These are phyloP conservation scores for Romanogobio albipinnatus DNA, from an alignment of 2,113 vertebrate species.

Conservation along the genomic window DNA sequence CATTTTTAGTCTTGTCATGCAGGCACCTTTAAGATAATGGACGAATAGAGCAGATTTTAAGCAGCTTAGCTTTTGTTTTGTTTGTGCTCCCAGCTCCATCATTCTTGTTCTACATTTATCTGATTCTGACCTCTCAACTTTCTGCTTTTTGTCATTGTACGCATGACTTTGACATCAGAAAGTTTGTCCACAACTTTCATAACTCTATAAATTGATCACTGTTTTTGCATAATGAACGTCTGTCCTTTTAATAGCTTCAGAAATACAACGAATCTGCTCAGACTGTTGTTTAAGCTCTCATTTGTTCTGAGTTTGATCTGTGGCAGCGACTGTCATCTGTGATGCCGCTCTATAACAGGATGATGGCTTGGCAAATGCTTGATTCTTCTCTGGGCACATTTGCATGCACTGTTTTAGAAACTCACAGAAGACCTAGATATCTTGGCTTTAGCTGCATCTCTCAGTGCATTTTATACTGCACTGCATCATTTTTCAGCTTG, in stretches of 20 bases:
- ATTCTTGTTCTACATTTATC: neutral
- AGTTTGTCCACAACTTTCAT: neutral
- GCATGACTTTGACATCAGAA: neutral
- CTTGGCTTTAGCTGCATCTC: neutral
- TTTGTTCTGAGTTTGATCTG: neutral
- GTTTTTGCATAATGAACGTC: neutral
- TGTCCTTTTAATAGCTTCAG: neutral
- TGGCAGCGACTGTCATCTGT: neutral
- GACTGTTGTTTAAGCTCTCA: neutral
- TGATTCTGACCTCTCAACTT: neutral
- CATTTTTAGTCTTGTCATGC: neutral
- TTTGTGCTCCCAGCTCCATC: neutral
- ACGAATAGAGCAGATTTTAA: neutral
- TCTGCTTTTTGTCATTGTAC: neutral
- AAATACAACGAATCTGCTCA: neutral
- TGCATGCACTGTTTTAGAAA: neutral
- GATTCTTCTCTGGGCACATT: conserved; percentile 1
- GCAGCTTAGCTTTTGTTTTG: neutral
- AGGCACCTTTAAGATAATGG: neutral
- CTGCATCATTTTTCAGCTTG: neutral
- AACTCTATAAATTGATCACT: neutral
- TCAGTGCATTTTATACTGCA: neutral
- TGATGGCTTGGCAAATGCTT: conserved; percentile 15
- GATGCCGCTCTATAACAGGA: conserved; percentile 1
- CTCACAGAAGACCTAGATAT: neutral